Percentiles rank a stretch among this genome's conserved stretches.
These are phyloP conservation scores for Halcyon smyrnensis DNA, from an alignment of 2,797 vertebrate species.

Conservation along the genomic window DNA sequence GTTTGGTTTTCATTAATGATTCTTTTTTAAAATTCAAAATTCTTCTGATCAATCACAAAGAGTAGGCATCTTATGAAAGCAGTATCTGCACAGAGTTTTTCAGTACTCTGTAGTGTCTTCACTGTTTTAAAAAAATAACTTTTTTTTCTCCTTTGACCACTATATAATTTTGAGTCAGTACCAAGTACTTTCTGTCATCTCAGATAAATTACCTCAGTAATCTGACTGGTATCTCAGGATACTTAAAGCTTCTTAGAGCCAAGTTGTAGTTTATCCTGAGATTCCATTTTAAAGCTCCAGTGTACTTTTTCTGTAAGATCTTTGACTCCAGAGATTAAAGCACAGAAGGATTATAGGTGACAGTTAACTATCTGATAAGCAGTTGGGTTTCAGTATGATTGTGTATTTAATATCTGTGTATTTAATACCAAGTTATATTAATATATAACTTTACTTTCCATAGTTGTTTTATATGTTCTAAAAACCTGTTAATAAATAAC, in stretches of 20 bases:
- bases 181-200: background rate
- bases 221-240: background rate
- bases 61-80: background rate
- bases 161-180: background rate
- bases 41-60: background rate
- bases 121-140: background rate
- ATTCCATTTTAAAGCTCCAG: background rate
- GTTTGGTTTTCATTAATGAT: background rate
- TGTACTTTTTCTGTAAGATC: background rate
- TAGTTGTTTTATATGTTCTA: background rate
- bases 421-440: background rate
- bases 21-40: background rate
- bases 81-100: background rate
- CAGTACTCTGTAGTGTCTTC: background rate
- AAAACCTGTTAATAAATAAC: background rate
- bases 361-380: background rate
- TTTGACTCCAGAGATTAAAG: background rate
- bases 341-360: background rate
- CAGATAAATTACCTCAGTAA: background rate
- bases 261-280: background rate
- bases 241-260: background rate
- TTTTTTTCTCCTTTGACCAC: background rate
- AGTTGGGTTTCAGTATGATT: background rate
- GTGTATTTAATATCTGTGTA: background rate
- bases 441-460: background rate